These are phyloP conservation scores for Periphyllus acericola DNA, from an alignment of 2,888 invertebrate genomes.

Conservation along the genomic window DNA sequence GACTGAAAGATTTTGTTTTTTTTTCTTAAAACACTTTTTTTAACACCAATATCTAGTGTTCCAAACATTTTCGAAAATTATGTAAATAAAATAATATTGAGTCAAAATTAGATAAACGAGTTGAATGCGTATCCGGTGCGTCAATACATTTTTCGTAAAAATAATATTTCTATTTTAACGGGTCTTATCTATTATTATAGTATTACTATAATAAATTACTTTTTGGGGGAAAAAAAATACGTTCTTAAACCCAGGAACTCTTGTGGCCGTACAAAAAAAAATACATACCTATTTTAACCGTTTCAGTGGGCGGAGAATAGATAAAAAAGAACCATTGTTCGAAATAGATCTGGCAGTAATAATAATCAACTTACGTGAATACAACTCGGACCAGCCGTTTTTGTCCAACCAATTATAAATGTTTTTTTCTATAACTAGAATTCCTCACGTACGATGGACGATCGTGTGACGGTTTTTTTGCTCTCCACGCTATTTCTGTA, in stretches of 20 bases:
- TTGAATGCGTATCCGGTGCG: no score
- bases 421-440: constrained; percentile 16
- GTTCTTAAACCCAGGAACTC: background rate
- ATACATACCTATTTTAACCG: constrained; percentile 20
- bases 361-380: constrained; percentile 36
- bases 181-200: background rate
- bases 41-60: no score
- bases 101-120: no score
- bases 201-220: no score
- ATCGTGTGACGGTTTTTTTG: constrained; percentile 36
- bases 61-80: no score
- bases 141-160: no score
- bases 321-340: constrained; percentile 4
- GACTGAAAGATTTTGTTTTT: no score
- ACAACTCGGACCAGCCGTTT: background rate
- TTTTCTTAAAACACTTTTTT: no score
- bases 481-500: background rate
- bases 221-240: background rate
- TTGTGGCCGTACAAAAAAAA: background rate
- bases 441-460: constrained; percentile 39
- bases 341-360: background rate
- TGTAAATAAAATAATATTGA: no score
- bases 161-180: background rate
- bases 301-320: background rate
- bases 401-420: background rate